These are phyloP conservation scores for Brachyopa scutellaris DNA, from an alignment of 2,888 invertebrate genomes.

Conservation along the genomic window DNA sequence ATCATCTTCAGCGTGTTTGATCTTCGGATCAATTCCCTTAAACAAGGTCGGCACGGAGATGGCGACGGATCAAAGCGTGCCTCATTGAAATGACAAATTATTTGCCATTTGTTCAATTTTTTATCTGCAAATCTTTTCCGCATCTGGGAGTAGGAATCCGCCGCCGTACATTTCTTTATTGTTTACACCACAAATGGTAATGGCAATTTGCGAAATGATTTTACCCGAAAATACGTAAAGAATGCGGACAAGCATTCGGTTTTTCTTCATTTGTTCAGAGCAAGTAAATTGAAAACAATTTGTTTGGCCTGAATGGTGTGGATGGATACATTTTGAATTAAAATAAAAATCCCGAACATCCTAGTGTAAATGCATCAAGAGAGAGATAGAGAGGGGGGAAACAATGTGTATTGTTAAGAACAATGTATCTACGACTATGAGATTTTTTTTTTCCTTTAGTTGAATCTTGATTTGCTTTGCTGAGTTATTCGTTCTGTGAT, in stretches of 20 bases:
- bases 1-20: neutral
- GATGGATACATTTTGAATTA: no score
- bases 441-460: neutral
- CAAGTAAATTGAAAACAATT: conserved; percentile 11
- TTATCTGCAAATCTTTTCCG: conserved; percentile 12
- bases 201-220: neutral
- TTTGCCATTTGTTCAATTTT: conserved; percentile 7
- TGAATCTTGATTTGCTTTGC: neutral
- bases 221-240: conserved; percentile 9
- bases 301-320: conserved; percentile 7
- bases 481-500: neutral
- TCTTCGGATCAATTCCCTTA: conserved; percentile 5
- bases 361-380: neutral
- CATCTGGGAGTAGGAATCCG: neutral
- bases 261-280: neutral
- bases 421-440: no score
- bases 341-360: no score
- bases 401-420: no score
- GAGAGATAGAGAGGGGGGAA: no score
- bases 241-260: conserved; percentile 17
- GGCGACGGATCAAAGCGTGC: no score
- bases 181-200: conserved; percentile 24
- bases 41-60: conserved; percentile 13
- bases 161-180: conserved; percentile 7
- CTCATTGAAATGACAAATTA: conserved; percentile 14